These are phyloP conservation scores for Drosophila mimica DNA, from an alignment of 2,888 invertebrate species.

Conservation along the genomic window DNA sequence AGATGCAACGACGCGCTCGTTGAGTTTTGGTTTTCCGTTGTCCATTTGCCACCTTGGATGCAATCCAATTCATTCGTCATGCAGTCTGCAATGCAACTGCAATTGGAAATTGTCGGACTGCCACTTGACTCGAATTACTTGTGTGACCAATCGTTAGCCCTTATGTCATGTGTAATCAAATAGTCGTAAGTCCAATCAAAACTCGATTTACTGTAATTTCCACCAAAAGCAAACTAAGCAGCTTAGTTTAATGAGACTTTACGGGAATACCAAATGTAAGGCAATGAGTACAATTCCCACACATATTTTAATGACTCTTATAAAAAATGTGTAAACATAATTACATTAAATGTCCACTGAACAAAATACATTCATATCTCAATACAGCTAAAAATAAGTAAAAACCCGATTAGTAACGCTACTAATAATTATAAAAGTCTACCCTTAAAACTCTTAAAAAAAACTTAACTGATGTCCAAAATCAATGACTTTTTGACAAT, in stretches of 20 bases:
- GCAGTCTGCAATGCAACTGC: constrained; percentile 40
- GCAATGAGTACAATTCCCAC: background rate
- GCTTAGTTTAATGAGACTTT: background rate
- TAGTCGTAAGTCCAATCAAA: background rate
- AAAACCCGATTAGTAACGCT: too few relatives aligned
- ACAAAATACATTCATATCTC: too few relatives aligned
- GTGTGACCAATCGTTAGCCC: constrained; percentile 3
- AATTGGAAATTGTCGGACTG: constrained; percentile 1
- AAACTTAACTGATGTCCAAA: background rate
- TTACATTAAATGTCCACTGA: too few relatives aligned
- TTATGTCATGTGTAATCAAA: background rate
- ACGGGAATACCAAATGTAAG: background rate
- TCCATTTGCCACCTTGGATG: constrained; percentile 26
- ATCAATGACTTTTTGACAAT: background rate
- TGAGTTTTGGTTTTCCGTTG: constrained; percentile 32
- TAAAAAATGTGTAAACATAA: too few relatives aligned
- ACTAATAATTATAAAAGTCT: too few relatives aligned
- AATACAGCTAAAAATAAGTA: too few relatives aligned
- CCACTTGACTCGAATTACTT: constrained; percentile 10
- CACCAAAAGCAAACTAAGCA: background rate
- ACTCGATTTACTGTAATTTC: background rate
- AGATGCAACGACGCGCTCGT: constrained; percentile 45
- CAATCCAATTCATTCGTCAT: constrained; percentile 54
- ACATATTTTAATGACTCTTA: background rate
- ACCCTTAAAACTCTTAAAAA: too few relatives aligned